Conservation (phyloP, 53 echinoderm and acorn worm genomes). For the Apostichopus leukothele region DNA sequence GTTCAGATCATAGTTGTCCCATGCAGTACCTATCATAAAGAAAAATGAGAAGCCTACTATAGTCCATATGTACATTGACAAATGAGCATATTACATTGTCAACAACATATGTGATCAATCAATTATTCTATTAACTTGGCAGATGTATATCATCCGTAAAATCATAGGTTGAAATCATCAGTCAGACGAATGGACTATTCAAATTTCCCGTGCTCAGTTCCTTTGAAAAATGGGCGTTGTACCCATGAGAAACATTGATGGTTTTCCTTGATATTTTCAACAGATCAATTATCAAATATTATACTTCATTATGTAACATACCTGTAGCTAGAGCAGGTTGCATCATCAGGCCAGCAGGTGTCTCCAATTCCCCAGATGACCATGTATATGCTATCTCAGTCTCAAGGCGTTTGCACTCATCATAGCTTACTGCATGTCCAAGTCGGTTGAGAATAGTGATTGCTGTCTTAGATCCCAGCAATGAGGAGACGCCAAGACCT, state of each 20-base stretch:
- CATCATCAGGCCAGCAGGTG: slow-evolving; percentile 50
- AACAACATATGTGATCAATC: too few relatives aligned
- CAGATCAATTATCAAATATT: not conserved
- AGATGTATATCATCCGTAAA: too few relatives aligned
- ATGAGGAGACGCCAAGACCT: slow-evolving; percentile 59
- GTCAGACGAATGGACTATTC: too few relatives aligned
- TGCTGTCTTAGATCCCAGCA: slow-evolving; percentile 58
- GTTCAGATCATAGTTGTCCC: slow-evolving; percentile 62
- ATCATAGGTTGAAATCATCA: too few relatives aligned
- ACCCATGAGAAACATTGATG: not conserved
- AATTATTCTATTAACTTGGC: too few relatives aligned
- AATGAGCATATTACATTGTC: not conserved
- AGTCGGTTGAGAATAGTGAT: slow-evolving; percentile 60
- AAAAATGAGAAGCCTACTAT: slow-evolving; percentile 10
- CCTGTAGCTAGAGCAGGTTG: slow-evolving; percentile 30
- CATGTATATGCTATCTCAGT: slow-evolving; percentile 65
- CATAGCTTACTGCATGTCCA: slow-evolving; percentile 62
- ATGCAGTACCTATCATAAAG: slow-evolving; percentile 47
- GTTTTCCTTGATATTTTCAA: not conserved
- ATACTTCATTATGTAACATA: not conserved
- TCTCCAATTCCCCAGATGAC: slow-evolving; percentile 48
- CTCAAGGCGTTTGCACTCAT: slow-evolving; percentile 58
- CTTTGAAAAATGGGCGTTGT: too few relatives aligned
- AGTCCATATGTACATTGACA: not conserved
- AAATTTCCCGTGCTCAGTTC: too few relatives aligned